Conservation (phyloP, 2,797 vertebrate genomes). For the Crocidura indochinensis region DNA sequence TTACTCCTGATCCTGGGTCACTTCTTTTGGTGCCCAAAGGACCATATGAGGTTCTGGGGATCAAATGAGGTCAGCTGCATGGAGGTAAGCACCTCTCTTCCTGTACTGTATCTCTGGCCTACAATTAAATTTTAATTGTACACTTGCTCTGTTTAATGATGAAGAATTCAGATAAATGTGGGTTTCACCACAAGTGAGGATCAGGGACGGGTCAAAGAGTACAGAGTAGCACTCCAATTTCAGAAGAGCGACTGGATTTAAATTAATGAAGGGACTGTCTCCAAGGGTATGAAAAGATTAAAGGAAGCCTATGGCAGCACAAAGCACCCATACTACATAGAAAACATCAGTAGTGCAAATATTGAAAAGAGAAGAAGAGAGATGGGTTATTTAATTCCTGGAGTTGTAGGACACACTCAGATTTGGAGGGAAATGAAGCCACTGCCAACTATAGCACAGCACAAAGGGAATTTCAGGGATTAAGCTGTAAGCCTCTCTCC, state of each 20-base stretch:
- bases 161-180: constrained; percentile 54
- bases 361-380: background rate
- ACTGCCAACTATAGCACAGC: background rate
- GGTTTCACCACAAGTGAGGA: constrained; percentile 27
- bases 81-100: too few species aligned
- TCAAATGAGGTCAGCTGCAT: too few species aligned
- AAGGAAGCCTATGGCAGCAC: background rate
- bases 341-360: background rate
- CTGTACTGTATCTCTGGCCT: too few species aligned
- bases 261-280: constrained; percentile 25
- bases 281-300: background rate
- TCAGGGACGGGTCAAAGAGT: constrained; percentile 48
- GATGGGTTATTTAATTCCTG: background rate
- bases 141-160: constrained; percentile 52
- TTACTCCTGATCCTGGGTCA: too few species aligned
- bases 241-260: background rate
- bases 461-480: background rate
- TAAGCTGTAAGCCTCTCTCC: background rate
- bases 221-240: background rate
- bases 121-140: background rate
- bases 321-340: background rate
- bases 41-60: too few species aligned
- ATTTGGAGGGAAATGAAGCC: background rate
- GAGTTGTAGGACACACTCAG: background rate
- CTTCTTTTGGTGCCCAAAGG: too few species aligned